Conservation (phyloP, 2,113 vertebrate genomes). For the Excalfactoria chinensis region DNA sequence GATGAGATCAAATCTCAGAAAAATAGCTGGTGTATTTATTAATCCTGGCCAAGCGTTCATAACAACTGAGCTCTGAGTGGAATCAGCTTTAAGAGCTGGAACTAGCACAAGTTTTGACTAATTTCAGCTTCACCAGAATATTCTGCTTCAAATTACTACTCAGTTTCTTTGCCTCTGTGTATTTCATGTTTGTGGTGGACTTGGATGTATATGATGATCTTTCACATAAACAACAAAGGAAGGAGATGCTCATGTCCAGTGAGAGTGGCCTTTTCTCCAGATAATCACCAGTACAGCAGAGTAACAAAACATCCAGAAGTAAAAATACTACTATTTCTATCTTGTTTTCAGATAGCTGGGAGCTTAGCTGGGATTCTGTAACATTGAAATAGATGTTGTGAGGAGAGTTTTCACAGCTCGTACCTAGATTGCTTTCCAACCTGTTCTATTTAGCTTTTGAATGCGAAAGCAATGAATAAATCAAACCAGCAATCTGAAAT, state of each 20-base stretch:
- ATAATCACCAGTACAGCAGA: not conserved
- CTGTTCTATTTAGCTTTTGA: not conserved
- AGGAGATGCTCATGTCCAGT: not conserved
- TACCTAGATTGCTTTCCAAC: not conserved
- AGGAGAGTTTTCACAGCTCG: not conserved
- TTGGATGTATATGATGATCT: accelerated
- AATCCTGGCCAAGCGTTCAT: not conserved
- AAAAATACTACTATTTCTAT: not conserved
- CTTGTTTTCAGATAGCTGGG: not conserved
- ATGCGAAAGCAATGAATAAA: not conserved
- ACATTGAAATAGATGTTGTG: not conserved
- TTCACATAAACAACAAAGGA: not conserved
- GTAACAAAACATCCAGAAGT: not conserved
- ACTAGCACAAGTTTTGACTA: not conserved
- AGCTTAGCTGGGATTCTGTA: not conserved
- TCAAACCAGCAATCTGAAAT: not conserved
- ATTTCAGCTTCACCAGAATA: slow-evolving; percentile 22
- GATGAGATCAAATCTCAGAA: slow-evolving; percentile 37
- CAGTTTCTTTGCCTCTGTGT: not conserved
- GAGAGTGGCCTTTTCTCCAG: not conserved
- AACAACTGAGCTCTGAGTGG: not conserved
- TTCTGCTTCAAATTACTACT: slow-evolving; percentile 7
- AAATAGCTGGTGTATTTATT: slow-evolving; percentile 56
- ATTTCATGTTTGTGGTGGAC: accelerated
- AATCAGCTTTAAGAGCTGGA: slow-evolving; percentile 50